phyloP scores from a whole-genome alignment of 1,140 invertebrate species.

The Ceratina calcarata region DNA sequence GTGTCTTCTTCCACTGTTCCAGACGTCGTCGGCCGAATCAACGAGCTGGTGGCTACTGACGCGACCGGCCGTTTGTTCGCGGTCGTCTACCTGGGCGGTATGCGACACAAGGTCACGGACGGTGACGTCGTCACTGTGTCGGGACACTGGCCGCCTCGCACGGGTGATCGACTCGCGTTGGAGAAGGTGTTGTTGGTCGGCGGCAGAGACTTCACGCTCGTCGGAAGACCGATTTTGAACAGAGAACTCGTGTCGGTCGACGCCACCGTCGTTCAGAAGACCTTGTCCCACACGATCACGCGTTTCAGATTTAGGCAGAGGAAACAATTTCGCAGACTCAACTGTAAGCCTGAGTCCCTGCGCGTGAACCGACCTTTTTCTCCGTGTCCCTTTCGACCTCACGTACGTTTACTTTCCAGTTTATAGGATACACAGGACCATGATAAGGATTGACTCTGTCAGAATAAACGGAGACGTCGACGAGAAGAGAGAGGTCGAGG shows the following conservation, averaged over 20 bases:
- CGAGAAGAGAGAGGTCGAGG: conserved; percentile 78
- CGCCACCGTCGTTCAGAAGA: conserved; percentile 95
- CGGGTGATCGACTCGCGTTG: conserved; percentile 90
- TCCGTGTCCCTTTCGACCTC: too few relatives aligned
- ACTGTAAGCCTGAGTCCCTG: conserved; percentile 83
- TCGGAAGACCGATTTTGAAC: conserved; percentile 91
- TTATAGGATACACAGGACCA: conserved; percentile 85
- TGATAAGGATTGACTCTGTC: conserved; percentile 88
- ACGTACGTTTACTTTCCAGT: conserved; percentile 77
- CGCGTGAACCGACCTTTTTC: too few relatives aligned
- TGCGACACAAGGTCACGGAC: conserved; percentile 93
- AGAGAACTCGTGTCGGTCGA: conserved; percentile 87
- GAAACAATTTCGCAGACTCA: conserved; percentile 89
- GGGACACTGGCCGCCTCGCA: conserved; percentile 90
- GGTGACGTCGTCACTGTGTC: conserved; percentile 93
- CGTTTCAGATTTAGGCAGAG: conserved; percentile 87
- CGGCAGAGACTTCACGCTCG: conserved; percentile 90
- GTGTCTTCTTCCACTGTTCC: too few relatives aligned
- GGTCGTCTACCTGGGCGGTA: conserved; percentile 89
- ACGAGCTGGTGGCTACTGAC: conserved; percentile 81
- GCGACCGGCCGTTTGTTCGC: conserved; percentile 91
- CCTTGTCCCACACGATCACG: conserved; percentile 90
- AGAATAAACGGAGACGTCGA: conserved; percentile 78
- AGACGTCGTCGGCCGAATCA: conserved; percentile 82
- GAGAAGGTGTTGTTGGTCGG: conserved; percentile 94